Conservation (phyloP, 2,797 vertebrate genomes). For the Spatula clypeata region DNA sequence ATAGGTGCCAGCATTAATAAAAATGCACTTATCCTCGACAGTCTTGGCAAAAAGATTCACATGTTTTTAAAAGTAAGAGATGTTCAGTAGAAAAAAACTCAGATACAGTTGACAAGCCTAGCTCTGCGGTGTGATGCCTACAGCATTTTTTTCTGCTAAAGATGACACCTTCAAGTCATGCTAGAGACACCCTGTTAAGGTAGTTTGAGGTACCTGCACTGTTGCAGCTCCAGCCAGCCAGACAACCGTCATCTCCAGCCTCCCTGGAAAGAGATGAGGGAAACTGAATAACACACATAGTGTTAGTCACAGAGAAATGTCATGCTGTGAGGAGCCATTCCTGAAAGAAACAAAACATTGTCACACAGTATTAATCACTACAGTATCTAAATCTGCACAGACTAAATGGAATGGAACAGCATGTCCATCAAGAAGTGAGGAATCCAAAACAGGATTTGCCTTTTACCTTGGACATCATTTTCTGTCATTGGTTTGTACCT, state of each 20-base stretch:
- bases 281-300: background rate
- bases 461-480: background rate
- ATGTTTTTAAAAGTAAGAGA: rapidly evolving
- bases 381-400: background rate
- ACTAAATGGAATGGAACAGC: background rate
- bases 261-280: background rate
- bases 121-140: background rate
- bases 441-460: background rate
- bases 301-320: background rate
- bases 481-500: background rate
- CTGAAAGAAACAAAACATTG: background rate
- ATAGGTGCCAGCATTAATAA: background rate
- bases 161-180: background rate
- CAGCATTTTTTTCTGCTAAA: background rate
- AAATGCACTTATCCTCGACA: background rate
- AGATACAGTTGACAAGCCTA: background rate
- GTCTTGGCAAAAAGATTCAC: background rate
- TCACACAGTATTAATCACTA: background rate
- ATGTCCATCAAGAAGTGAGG: background rate
- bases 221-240: background rate
- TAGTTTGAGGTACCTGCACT: rapidly evolving
- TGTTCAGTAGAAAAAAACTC: background rate
- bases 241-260: background rate
- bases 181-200: background rate
- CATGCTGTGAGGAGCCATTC: background rate